Conservation (phyloP, 2,113 vertebrate species). For the Bos javanicus region DNA sequence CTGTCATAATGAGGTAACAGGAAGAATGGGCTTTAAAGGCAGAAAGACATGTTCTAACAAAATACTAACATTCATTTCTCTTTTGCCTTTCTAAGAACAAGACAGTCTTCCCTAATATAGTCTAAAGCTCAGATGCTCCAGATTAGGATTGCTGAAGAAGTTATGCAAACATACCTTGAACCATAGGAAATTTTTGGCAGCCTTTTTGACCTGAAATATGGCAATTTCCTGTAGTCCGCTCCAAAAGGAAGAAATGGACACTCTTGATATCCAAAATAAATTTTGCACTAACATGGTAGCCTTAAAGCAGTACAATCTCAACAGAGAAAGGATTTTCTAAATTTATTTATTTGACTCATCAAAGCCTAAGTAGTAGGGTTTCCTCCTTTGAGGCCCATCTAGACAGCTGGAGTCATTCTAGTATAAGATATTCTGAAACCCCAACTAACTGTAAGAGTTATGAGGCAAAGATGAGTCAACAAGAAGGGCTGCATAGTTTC, state of each 20-base stretch:
- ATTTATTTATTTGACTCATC: not conserved
- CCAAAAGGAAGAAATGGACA: not conserved
- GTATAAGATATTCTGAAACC: not conserved
- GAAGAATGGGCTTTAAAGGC: not conserved
- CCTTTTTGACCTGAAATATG: not conserved
- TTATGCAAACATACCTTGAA: not conserved
- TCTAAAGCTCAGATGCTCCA: not conserved
- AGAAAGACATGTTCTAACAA: not conserved
- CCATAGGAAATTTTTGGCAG: not conserved
- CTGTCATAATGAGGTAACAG: not conserved
- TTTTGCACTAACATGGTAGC: not conserved
- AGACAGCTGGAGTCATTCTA: not conserved
- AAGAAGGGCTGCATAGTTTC: not conserved
- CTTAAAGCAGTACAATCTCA: not conserved
- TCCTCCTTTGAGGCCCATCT: not conserved
- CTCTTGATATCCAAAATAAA: not conserved
- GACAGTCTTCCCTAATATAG: not conserved
- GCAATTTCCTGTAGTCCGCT: not conserved
- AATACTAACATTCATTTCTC: not conserved
- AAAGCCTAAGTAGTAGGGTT: not conserved
- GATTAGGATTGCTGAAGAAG: not conserved
- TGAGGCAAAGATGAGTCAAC: not conserved
- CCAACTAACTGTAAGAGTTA: not conserved
- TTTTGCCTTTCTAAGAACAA: not conserved
- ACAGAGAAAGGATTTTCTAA: not conserved